A percentile compares a stretch with the other conserved stretches of the same genome.
phyloP scores from a whole-genome alignment of 2,888 invertebrate genomes.

The Orgyia antiqua region DNA sequence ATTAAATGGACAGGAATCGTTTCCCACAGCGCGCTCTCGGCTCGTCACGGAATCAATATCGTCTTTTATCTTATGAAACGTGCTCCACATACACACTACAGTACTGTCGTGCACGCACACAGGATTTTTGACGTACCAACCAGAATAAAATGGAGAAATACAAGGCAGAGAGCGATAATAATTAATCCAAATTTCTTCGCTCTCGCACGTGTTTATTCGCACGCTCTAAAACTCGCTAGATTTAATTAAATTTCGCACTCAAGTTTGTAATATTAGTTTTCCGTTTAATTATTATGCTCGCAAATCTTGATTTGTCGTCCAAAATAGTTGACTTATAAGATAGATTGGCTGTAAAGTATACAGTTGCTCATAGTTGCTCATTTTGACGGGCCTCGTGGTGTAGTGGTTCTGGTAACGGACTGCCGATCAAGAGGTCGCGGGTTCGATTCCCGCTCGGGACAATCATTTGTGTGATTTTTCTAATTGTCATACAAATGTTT shows the following conservation, averaged over 20 bases:
- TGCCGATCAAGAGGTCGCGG: too few relatives aligned
- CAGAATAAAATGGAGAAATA: slow-evolving; percentile 47
- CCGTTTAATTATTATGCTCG: slow-evolving; percentile 35
- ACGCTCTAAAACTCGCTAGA: slow-evolving; percentile 46
- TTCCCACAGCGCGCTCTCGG: slow-evolving; percentile 70
- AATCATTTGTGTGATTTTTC: too few relatives aligned
- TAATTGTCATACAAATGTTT: too few relatives aligned
- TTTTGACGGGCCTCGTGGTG: too few relatives aligned
- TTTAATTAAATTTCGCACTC: slow-evolving; percentile 54
- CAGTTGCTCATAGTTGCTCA: too few relatives aligned
- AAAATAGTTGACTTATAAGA: slow-evolving; percentile 14
- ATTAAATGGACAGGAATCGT: slow-evolving; percentile 69
- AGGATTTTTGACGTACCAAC: slow-evolving; percentile 34
- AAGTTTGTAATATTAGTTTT: slow-evolving; percentile 43
- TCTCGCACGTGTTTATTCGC: slow-evolving; percentile 48
- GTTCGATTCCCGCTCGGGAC: too few relatives aligned
- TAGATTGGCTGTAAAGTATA: too few relatives aligned
- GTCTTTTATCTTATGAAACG: slow-evolving; percentile 75
- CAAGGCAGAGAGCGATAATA: slow-evolving; percentile 46
- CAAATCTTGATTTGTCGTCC: slow-evolving; percentile 16
- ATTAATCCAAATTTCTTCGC: slow-evolving; percentile 62
- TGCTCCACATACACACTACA: slow-evolving; percentile 57
- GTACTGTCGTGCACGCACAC: slow-evolving; percentile 22
- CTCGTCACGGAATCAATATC: slow-evolving; percentile 77
- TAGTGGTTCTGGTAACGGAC: too few relatives aligned